Conservation (phyloP, 2,888 invertebrate species). For the Plutella xylostella region DNA sequence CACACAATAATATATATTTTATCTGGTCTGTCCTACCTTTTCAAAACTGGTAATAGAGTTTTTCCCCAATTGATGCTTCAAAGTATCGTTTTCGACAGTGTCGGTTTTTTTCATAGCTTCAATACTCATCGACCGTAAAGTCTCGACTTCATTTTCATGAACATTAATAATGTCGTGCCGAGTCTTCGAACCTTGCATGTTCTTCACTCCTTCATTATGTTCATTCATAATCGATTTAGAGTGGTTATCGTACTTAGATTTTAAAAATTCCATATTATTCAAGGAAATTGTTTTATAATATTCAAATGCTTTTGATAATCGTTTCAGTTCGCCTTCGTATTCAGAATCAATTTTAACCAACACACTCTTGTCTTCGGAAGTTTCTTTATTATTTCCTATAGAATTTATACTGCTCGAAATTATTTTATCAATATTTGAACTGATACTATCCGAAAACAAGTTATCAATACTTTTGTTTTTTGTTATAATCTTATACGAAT, state of each 20-base stretch:
- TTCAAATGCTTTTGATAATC: slow-evolving; percentile 37
- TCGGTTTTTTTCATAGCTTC: slow-evolving; percentile 56
- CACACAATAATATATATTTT: too few relatives aligned
- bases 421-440: neutral
- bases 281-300: slow-evolving; percentile 46
- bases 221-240: slow-evolving; percentile 62
- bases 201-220: slow-evolving; percentile 65
- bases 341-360: slow-evolving; percentile 35
- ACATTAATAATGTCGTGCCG: slow-evolving; percentile 53
- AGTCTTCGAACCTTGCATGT: slow-evolving; percentile 64
- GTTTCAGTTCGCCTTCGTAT: slow-evolving; percentile 39
- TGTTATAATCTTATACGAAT: too few relatives aligned
- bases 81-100: slow-evolving; percentile 50
- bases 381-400: too few relatives aligned
- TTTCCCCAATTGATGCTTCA: slow-evolving; percentile 23
- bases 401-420: neutral
- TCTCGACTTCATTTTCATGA: slow-evolving; percentile 65
- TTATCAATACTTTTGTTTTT: too few relatives aligned
- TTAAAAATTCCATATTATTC: slow-evolving; percentile 53
- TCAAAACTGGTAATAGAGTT: too few relatives aligned
- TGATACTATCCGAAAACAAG: too few relatives aligned
- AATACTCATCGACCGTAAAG: slow-evolving; percentile 52
- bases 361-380: slow-evolving; percentile 21
- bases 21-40: too few relatives aligned
- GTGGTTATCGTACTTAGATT: slow-evolving; percentile 65